Evolutionary conservation across 1,140 invertebrate genomes (phyloP).

Genomic region (Archivesica marissinica): DNA sequence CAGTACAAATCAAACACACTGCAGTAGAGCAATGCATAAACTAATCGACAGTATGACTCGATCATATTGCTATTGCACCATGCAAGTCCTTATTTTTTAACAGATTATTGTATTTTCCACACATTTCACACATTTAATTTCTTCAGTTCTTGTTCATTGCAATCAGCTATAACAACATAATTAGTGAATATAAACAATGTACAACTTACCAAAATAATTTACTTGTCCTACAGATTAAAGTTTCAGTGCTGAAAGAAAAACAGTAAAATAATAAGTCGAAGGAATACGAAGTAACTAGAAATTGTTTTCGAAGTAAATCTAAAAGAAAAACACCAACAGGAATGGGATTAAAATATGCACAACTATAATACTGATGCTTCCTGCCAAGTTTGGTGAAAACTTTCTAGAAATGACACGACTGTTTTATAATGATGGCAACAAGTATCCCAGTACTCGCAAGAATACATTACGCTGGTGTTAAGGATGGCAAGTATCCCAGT

Average conservation of each 20-base stretch:
- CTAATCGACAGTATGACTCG: too few species aligned
- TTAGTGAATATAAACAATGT: not conserved
- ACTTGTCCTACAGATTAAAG: slow-evolving; percentile 18
- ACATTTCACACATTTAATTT: too few species aligned
- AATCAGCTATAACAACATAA: not conserved
- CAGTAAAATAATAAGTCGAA: not conserved
- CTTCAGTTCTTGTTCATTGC: not conserved
- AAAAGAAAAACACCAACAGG: not conserved
- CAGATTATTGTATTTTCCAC: too few species aligned
- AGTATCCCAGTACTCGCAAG: not conserved
- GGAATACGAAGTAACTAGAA: not conserved
- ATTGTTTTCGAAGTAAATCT: not conserved
- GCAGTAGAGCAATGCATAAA: too few species aligned
- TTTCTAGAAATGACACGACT: not conserved
- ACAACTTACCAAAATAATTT: slow-evolving; percentile 13
- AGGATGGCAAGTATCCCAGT: too few species aligned
- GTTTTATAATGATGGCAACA: not conserved
- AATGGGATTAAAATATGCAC: too few species aligned
- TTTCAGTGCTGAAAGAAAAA: slow-evolving; percentile 51
- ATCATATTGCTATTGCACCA: too few species aligned
- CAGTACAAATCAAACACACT: too few species aligned
- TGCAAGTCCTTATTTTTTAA: too few species aligned
- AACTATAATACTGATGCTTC: too few species aligned
- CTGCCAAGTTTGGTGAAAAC: too few species aligned
- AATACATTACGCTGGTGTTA: too few species aligned